These are phyloP conservation scores for Mesopsocus fuscifrons DNA, from an alignment of 2,888 invertebrate genomes.

Conservation along the genomic window DNA sequence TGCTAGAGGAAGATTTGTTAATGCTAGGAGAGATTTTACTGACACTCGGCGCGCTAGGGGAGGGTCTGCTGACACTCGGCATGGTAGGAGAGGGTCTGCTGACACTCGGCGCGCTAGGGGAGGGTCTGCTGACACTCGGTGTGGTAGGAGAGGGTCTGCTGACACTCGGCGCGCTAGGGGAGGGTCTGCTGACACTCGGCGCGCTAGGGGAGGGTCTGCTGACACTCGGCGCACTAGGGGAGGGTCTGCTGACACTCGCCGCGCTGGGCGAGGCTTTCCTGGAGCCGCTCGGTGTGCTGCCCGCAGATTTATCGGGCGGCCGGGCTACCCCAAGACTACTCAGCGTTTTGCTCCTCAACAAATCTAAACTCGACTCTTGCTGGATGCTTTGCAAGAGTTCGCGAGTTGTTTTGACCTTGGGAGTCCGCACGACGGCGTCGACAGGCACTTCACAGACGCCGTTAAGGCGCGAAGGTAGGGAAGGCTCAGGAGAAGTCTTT, in stretches of 20 bases:
- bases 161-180: too few relatives aligned
- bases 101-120: too few relatives aligned
- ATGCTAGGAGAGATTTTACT: constrained; percentile 21
- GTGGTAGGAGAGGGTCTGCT: too few relatives aligned
- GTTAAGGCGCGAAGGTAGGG: constrained; percentile 25
- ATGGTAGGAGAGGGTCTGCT: too few relatives aligned
- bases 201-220: too few relatives aligned
- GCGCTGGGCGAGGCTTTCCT: too few relatives aligned
- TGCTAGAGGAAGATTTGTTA: constrained; percentile 20
- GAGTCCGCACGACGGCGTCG: constrained; percentile 33
- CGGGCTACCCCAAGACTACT: constrained; percentile 1
- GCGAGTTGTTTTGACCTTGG: constrained; percentile 55
- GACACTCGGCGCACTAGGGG: too few relatives aligned
- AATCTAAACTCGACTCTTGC: constrained; percentile 20
- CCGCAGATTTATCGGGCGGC: background rate
- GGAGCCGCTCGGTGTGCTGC: background rate
- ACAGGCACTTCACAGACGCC: constrained; percentile 19
- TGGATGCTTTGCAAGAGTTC: constrained; percentile 62
- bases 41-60: background rate
- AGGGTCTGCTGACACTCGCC: too few relatives aligned
- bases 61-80: too few relatives aligned
- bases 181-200: too few relatives aligned
- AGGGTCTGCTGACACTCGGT: too few relatives aligned
- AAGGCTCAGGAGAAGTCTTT: constrained; percentile 23
- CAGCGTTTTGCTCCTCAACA: constrained; percentile 2